These are phyloP conservation scores for Eulimnadia texana DNA, from an alignment of 1,140 invertebrate genomes.

Conservation along the genomic window DNA sequence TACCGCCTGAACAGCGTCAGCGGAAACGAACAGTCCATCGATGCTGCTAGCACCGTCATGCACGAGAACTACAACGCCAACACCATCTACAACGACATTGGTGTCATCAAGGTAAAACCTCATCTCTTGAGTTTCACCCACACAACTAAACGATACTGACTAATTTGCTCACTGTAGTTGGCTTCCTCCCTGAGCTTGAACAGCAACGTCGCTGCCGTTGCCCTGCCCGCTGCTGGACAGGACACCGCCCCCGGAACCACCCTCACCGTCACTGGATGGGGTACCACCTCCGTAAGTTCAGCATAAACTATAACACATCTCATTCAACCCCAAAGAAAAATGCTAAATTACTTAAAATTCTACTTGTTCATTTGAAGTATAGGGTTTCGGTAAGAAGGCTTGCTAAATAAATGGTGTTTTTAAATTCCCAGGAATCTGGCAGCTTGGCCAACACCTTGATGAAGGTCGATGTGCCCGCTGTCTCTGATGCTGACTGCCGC, in stretches of 20 bases:
- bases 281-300: conserved; percentile 13
- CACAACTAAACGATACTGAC: no score
- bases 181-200: conserved; percentile 20
- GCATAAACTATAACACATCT: no score
- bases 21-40: conserved; percentile 8
- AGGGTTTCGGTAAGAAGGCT: no score
- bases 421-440: neutral
- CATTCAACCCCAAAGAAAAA: no score
- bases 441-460: conserved; percentile 17
- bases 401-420: no score
- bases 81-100: conserved; percentile 11
- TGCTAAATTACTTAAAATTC: neutral
- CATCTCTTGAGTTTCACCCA: no score
- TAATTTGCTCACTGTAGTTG: no score
- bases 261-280: conserved; percentile 28
- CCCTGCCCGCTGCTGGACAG: conserved; percentile 19
- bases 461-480: conserved; percentile 25
- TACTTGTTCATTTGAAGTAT: no score
- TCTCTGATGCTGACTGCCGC: conserved; percentile 23
- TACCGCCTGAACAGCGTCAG: neutral
- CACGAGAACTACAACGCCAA: conserved; percentile 8
- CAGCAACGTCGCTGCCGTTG: conserved; percentile 22
- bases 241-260: conserved; percentile 19
- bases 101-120: conserved; percentile 4
- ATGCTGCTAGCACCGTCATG: conserved; percentile 6